Conservation (phyloP, 2,888 invertebrate species). For the Elysia crispata region DNA sequence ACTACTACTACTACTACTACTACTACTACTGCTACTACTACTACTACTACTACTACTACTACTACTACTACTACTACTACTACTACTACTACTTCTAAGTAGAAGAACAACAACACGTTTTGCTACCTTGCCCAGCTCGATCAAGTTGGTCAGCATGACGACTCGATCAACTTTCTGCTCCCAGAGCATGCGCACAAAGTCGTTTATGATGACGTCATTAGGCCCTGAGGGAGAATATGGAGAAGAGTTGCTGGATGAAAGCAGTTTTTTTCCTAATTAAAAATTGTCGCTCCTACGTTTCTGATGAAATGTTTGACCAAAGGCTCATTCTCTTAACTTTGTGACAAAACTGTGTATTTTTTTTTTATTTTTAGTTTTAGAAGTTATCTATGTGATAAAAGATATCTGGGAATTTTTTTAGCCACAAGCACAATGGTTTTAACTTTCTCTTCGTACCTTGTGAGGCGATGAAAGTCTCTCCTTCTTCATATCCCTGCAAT, state of each 20-base stretch:
- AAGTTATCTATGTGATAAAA: no score
- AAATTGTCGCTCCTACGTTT: no score
- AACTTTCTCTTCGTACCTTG: constrained; percentile 7
- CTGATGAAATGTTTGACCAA: no score
- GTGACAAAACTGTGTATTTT: no score
- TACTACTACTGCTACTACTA: not conserved
- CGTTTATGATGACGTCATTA: not conserved
- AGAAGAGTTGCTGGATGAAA: no score
- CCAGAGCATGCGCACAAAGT: constrained; percentile 28
- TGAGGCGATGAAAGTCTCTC: not conserved
- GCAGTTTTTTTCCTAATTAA: no score
- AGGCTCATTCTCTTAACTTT: no score
- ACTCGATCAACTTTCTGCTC: not conserved
- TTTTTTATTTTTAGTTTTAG: no score
- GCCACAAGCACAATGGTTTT: not conserved
- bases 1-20: constrained; percentile 12
- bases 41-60: constrained; percentile 2
- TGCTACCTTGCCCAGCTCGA: constrained; percentile 16
- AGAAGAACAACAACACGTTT: no score
- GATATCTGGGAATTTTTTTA: no score
- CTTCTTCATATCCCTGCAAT: constrained; percentile 14
- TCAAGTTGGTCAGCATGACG: constrained; percentile 18
- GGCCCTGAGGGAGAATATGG: constrained; percentile 12
- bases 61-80: no score
- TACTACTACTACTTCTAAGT: no score